Base-by-base conservation (phyloP, 2,797 vertebrate genomes). In the Dicrostonyx torquatus region DNA sequence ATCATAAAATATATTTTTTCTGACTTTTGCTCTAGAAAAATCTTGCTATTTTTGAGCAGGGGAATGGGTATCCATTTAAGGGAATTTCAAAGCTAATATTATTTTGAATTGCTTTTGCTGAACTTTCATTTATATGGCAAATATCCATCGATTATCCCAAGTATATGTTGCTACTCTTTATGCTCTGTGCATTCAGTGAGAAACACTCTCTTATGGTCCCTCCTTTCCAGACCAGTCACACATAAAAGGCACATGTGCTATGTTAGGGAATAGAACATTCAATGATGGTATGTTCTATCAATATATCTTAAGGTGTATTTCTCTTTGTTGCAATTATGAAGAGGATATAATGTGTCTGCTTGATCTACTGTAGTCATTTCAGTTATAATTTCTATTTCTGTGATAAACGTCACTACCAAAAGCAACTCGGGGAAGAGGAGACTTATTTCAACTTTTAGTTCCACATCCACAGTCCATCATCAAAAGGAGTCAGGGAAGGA, bases 11-110 rank as follows among this genome's bases (percentile, higher is more conserved):
- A 80, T 18, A 37, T 55, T 78, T 45, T 82, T 5, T 14, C 10
- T 60, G 15, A 58, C 20, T 87, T 73, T 91, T 73, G 48, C 15
- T 90, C 96, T 66, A 75, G 45, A 84, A 87, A 95, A 84, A n/a
- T 90, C 31, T 94, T 96, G 7, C 48, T 48, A 84, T 94, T 96
- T 96, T 66, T 88, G 50, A 83, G 13, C 22, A 85, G n/a, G 62
- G 60, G 10, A 79, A 75, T 26, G 53, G 17, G 68, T 80, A 82
- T 45, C 24, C 10, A 37, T 62, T 62, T 80, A 93, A 13, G 73
- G 22, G 37, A 85, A 45, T 58, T 37, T 62, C 60, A 79, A 77
- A 22, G 22, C 85, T 91, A 78, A 72, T 76, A 9, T 78, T 60
- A 60, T 31, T 68, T 87, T 80, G 22, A 89, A 58, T 77, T 85